These are phyloP conservation scores for Dolichoris vasculosae DNA, from an alignment of 1,140 invertebrate species.

Conservation along the genomic window DNA sequence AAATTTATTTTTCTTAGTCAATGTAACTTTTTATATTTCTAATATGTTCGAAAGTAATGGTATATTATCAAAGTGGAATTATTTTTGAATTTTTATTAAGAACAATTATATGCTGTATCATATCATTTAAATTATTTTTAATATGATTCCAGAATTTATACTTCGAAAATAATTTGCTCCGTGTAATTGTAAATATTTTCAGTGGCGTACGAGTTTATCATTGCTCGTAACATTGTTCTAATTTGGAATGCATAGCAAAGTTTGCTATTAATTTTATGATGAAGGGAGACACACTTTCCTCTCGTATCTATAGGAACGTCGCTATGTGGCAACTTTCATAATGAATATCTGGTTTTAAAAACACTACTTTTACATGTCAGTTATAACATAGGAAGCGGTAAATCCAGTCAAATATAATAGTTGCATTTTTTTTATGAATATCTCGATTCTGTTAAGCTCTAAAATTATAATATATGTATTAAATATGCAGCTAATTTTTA, in stretches of 20 bases:
- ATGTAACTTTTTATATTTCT: too few relatives aligned
- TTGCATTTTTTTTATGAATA: background rate
- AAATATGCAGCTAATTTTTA: too few relatives aligned
- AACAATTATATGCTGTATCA: too few relatives aligned
- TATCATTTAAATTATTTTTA: too few relatives aligned
- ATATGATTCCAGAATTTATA: too few relatives aligned
- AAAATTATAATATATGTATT: too few relatives aligned
- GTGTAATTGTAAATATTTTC: background rate
- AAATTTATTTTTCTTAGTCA: too few relatives aligned
- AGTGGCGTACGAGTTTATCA: background rate
- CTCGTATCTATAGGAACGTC: background rate
- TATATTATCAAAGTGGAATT: too few relatives aligned
- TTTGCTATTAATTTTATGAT: conserved; percentile 6
- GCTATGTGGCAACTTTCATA: conserved; percentile 2
- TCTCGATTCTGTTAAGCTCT: too few relatives aligned
- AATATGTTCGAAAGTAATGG: too few relatives aligned
- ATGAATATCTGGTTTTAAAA: background rate
- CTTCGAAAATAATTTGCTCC: too few relatives aligned
- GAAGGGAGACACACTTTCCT: background rate
- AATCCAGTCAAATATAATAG: background rate
- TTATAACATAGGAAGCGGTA: background rate
- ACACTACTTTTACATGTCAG: background rate
- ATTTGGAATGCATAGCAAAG: conserved; percentile 1
- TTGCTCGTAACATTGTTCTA: background rate
- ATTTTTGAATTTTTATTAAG: too few relatives aligned